A percentile compares a stretch with the other conserved stretches of the same genome.
Evolutionary conservation across 2,113 vertebrate species (phyloP).

Genomic region (Calyptomena viridis): DNA sequence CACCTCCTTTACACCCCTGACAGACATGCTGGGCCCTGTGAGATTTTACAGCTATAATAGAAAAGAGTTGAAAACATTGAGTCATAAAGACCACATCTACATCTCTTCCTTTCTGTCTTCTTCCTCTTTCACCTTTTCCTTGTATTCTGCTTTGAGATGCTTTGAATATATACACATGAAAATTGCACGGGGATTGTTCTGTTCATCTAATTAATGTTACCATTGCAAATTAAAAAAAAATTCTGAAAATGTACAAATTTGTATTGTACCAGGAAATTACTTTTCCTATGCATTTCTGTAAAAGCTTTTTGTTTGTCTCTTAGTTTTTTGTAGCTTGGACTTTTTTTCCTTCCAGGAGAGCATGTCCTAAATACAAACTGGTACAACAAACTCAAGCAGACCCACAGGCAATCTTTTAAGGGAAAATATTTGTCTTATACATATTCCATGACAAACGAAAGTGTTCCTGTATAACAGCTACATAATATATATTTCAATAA

Average conservation of each 20-base stretch:
- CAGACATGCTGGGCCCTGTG: neutral
- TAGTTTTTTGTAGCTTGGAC: neutral
- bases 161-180: neutral
- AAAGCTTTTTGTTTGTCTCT: neutral
- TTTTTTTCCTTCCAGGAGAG: neutral
- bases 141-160: neutral
- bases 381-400: conserved; percentile 29
- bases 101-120: neutral
- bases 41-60: neutral
- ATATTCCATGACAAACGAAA: conserved; percentile 43
- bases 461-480: conserved; percentile 17
- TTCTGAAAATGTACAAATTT: neutral
- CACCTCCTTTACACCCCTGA: neutral
- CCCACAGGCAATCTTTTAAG: conserved; percentile 39
- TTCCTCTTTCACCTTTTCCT: neutral
- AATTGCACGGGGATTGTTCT: neutral
- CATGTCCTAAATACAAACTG: conserved; percentile 4
- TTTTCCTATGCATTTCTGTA: neutral
- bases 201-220: neutral
- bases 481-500: conserved; percentile 44
- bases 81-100: neutral
- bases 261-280: neutral
- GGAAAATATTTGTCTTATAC: conserved; percentile 28
- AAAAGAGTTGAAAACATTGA: neutral
- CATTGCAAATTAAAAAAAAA: neutral